Evolutionary conservation across 2,888 invertebrate genomes (phyloP), one percentile per base, ranked within the genome.

Genomic region (Amphimallon solstitiale): DNA sequence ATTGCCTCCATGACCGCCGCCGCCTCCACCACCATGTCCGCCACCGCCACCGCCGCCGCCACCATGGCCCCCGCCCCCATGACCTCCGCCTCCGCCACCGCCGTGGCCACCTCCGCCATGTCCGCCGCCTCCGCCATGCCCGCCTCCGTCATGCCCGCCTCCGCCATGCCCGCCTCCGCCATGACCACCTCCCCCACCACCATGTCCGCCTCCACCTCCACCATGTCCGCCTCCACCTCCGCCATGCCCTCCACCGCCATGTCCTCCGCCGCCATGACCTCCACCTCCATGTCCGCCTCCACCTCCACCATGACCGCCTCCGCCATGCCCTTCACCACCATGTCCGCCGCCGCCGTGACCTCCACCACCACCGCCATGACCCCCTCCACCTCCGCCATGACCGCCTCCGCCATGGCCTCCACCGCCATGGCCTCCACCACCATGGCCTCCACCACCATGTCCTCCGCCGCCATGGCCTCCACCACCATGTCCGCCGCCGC

Each of bases 341-440:
- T 46, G 19, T 2, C 35, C 48, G 7, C 61, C 61, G 17, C 40
- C 19, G 1, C 48, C 35, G 7, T 23, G 23, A 15, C 35, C 35
- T 19, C 15, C 14, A 7, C 35, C 61, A 10, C 46, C 46, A 37
- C 14, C 61, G n/a, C 48, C 48, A 6, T 15, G 10, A n/a, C 35
- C 23, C 7, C 34, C 45, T n/a, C 34, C 45, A 35, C 48, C 61
- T 14, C 61, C 61, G 17, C 37, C 17, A 10, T 37, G 12, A 2
- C 60, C 60, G 10, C 60, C 45, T 10, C 15, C 34, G 5, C 45
- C 48, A 14, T 45, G 45, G 10, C 35, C 17, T 14, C 46, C 45
- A 21, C 29, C 45, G 10, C 21, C 38, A n/a, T 23, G 19, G 2
- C 60, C 60, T 29, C 60, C 60, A 21, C 29, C 37, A 10, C 40